A percentile compares a stretch with the other conserved stretches of the same genome.
Conservation (phyloP, 2,888 invertebrate genomes). For the Cistogaster globosa region DNA sequence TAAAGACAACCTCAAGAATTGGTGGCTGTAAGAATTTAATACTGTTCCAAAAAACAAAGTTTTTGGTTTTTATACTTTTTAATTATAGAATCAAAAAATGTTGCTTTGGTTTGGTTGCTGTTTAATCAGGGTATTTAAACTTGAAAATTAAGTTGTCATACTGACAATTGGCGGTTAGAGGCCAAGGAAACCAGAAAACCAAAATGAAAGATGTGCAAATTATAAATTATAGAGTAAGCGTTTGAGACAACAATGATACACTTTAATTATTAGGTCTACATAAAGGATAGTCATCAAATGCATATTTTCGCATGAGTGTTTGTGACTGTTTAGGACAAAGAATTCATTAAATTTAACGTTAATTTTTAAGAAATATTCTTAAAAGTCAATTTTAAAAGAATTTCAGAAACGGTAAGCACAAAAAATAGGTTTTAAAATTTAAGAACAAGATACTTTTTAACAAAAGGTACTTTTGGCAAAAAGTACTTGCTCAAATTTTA, state of each 20-base stretch:
- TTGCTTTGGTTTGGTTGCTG: not conserved
- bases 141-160: constrained; percentile 65
- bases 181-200: not conserved
- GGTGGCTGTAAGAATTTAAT: not conserved
- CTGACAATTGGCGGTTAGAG: constrained; percentile 44
- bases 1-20: not conserved
- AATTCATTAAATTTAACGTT: too few species aligned
- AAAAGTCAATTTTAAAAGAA: too few species aligned
- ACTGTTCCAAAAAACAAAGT: constrained; percentile 14
- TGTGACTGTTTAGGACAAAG: too few species aligned
- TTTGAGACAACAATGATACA: too few species aligned
- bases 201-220: not conserved
- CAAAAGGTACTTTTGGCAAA: not conserved
- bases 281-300: too few species aligned
- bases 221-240: not conserved
- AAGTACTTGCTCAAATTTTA: not conserved
- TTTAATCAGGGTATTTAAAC: constrained; percentile 17
- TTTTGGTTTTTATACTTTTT: constrained; percentile 22
- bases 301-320: too few species aligned
- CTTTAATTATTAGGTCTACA: too few species aligned
- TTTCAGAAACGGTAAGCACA: too few species aligned
- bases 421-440: not conserved
- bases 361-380: too few species aligned
- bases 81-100: constrained; percentile 27
- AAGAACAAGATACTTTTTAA: not conserved